A percentile compares a stretch with the other conserved stretches of the same genome.
Conservation (phyloP, 37 sponge, comb jelly and placozoan species). For the Crambe crambe region DNA sequence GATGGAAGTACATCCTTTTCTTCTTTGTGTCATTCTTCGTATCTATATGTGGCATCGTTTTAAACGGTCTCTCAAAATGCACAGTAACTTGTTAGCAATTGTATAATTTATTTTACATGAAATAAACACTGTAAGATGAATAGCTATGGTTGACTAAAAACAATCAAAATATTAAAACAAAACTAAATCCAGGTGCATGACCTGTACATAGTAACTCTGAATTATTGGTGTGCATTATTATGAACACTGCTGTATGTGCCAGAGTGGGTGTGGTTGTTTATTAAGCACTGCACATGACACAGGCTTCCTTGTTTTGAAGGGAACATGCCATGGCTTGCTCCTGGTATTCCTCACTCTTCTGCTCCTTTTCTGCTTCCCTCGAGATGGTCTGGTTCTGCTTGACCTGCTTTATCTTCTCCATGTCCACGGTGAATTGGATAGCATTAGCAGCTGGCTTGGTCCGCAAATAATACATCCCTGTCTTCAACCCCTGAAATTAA, state of each 20-base stretch:
- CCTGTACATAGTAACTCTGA: no score
- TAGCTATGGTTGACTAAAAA: not conserved
- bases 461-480: constrained; percentile 99
- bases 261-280: constrained; percentile 6
- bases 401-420: constrained; percentile 62
- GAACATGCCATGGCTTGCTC: constrained; percentile 79
- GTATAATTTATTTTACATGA: not conserved
- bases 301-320: constrained; percentile 85
- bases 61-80: constrained; percentile 68
- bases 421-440: constrained; percentile 99
- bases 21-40: constrained; percentile 49
- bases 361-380: not conserved
- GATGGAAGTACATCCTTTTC: constrained; percentile 57
- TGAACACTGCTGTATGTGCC: no score
- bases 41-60: constrained; percentile 38
- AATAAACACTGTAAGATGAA: not conserved
- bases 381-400: not conserved
- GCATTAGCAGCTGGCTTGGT: constrained; percentile 93
- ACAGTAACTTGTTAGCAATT: constrained; percentile 16
- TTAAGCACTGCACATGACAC: constrained; percentile 92
- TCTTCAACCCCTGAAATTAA: constrained; percentile 87
- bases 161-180: not conserved
- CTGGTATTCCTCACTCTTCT: constrained; percentile 36
- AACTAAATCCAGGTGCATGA: no score
- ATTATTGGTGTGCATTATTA: no score